These are phyloP conservation scores for Aix galericulata DNA, from an alignment of 2,113 vertebrate species.

Conservation along the genomic window DNA sequence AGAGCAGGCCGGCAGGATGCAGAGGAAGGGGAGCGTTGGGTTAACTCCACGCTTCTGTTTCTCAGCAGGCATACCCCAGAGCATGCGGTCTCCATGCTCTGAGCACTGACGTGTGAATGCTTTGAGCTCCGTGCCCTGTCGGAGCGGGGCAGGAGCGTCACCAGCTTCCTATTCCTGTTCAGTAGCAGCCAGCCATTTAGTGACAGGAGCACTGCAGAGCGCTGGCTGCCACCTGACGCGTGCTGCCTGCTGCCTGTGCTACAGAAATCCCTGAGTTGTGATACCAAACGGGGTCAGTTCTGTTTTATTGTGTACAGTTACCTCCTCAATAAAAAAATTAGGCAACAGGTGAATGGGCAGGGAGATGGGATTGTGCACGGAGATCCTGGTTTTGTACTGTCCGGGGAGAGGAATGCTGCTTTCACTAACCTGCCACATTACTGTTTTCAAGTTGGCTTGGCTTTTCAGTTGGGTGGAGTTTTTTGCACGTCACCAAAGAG, in stretches of 20 bases:
- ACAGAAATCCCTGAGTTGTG: neutral
- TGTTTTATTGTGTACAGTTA: neutral
- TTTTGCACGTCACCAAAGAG: neutral
- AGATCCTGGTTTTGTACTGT: rapidly evolving
- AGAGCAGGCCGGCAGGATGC: neutral
- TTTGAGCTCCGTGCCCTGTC: neutral
- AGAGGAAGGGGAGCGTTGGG: neutral
- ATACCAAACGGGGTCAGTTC: rapidly evolving
- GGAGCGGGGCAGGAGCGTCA: neutral
- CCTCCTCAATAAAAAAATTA: neutral
- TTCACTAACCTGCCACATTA: neutral
- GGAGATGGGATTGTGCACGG: neutral
- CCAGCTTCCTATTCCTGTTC: neutral
- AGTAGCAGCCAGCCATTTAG: neutral
- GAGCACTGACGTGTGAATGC: rapidly evolving
- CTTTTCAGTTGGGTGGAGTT: neutral
- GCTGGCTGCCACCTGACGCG: neutral
- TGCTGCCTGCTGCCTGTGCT: neutral
- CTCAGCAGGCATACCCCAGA: rapidly evolving
- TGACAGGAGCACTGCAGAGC: neutral
- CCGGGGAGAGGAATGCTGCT: neutral
- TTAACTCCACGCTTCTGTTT: neutral
- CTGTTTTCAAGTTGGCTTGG: neutral
- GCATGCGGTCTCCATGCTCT: neutral
- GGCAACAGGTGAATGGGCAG: neutral